Percentiles rank a stretch among this genome's conserved stretches.
These are phyloP conservation scores for Rotaria sp. DNA, from an alignment of 2,888 invertebrate genomes.

Conservation along the genomic window DNA sequence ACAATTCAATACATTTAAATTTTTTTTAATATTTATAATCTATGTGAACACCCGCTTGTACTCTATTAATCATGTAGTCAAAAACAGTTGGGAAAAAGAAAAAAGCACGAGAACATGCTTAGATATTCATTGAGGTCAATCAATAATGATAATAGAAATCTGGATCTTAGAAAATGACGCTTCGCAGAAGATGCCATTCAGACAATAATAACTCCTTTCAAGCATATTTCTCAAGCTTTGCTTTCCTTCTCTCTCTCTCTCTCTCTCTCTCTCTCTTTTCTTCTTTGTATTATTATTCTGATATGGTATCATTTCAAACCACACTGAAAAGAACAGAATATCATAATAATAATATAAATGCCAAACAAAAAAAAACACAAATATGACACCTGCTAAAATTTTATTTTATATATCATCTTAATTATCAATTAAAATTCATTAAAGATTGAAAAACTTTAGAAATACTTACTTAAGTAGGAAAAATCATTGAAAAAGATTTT, in stretches of 20 bases:
- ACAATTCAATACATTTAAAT: too few species aligned
- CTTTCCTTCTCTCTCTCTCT: not conserved
- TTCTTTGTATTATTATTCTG: not conserved
- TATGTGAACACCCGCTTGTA: too few species aligned
- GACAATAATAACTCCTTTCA: not conserved
- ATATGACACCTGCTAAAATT: not conserved
- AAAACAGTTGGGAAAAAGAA: too few species aligned
- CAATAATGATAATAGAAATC: not conserved
- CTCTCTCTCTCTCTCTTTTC: too few species aligned
- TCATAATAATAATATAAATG: not conserved
- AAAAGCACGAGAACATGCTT: too few species aligned
- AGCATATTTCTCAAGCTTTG: not conserved
- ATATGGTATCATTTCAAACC: not conserved
- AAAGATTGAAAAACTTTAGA: not conserved
- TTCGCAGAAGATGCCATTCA: not conserved
- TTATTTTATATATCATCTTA: too few species aligned
- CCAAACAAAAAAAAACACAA: not conserved
- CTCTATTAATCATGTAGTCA: too few species aligned
- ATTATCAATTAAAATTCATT: too few species aligned
- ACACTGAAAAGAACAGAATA: not conserved
- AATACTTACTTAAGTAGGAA: not conserved
- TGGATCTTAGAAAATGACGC: not conserved
- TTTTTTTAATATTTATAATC: too few species aligned
- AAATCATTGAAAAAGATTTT: too few species aligned
- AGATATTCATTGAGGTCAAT: not conserved